Evolutionary conservation across 2,797 vertebrate genomes (phyloP).

Genomic region (Labroides dimidiatus): DNA sequence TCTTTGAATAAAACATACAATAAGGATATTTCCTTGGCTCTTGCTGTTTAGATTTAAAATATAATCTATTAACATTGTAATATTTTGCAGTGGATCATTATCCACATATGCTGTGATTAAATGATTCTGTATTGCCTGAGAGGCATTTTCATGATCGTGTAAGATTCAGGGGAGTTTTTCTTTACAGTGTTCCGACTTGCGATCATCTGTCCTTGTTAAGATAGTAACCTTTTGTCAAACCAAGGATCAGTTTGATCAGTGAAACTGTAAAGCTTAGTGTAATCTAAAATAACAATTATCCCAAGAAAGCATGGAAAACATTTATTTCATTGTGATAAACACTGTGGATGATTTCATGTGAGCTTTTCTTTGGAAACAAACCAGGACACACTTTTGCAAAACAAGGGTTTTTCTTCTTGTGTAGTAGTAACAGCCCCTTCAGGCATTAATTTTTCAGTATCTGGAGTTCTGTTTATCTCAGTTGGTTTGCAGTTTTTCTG

Average conservation of each 20-base stretch:
- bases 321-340: neutral
- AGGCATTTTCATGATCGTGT: neutral
- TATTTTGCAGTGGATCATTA: neutral
- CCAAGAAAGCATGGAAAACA: slow-evolving; percentile 1
- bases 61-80: neutral
- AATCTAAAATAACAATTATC: neutral
- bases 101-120: neutral
- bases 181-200: too few relatives aligned
- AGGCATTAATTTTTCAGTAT: slow-evolving; percentile 27
- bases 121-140: neutral
- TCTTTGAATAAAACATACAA: slow-evolving; percentile 1
- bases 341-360: neutral
- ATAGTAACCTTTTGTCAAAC: neutral
- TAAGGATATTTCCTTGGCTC: neutral
- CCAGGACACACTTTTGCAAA: neutral
- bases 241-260: neutral
- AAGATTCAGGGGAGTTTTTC: neutral
- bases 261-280: slow-evolving; percentile 2
- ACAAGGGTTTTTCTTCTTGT: neutral
- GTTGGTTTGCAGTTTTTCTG: slow-evolving; percentile 22
- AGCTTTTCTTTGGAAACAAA: slow-evolving; percentile 12
- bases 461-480: slow-evolving; percentile 27
- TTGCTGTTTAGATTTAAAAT: neutral
- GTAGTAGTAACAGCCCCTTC: neutral
- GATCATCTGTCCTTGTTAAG: too few relatives aligned